A percentile compares a stretch with the other conserved stretches of the same genome.
Evolutionary conservation across 2,113 vertebrate genomes (phyloP).

Genomic region (Mystacornis crossleyi): DNA sequence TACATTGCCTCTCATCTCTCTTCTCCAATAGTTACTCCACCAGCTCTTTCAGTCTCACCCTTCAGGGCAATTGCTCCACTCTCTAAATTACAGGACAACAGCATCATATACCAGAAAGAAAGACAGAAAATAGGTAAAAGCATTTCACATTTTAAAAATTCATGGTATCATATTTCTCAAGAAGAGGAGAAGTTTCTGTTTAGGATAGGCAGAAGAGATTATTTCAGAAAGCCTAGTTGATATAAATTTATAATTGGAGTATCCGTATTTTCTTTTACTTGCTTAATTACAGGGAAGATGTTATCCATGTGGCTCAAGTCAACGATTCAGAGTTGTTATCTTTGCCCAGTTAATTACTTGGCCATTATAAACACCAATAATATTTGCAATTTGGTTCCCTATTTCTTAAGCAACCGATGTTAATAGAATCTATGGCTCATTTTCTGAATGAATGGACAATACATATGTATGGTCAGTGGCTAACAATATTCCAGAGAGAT

Average conservation of each 20-base stretch:
- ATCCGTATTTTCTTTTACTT: neutral
- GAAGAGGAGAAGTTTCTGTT: neutral
- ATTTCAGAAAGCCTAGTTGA: neutral
- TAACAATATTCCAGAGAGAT: neutral
- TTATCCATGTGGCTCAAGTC: neutral
- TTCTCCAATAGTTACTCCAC: neutral
- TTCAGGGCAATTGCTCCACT: neutral
- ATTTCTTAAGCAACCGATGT: neutral
- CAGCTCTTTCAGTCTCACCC: neutral
- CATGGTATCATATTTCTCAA: neutral
- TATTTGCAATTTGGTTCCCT: neutral
- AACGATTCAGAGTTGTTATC: neutral
- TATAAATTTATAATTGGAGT: neutral
- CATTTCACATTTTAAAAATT: neutral
- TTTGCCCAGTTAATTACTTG: neutral
- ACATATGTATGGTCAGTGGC: neutral
- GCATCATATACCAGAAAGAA: neutral
- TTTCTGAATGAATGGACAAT: neutral
- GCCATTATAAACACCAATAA: neutral
- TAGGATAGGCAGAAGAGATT: neutral
- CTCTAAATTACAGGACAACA: neutral
- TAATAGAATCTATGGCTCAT: neutral
- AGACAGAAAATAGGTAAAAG: neutral
- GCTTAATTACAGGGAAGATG: neutral
- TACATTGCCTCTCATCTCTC: neutral